Base-by-base conservation (phyloP, 2,888 invertebrate species). In the Leptinotarsa haldemani region DNA sequence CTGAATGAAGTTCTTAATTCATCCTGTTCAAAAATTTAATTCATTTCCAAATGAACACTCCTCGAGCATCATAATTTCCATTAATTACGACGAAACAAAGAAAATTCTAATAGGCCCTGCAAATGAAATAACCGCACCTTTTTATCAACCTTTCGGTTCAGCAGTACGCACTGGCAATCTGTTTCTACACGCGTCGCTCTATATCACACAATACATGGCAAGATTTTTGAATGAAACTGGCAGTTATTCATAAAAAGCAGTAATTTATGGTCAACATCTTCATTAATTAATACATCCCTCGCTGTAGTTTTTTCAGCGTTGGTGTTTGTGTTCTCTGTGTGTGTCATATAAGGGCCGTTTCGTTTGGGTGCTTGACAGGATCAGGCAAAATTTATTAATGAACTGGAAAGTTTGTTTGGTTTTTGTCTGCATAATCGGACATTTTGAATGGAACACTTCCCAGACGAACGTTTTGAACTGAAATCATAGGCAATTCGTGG, bases 201-300 rank as follows among this genome's bases (percentile, higher is more conserved):
- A 40, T 30, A 30, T 53, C 40, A 52, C 67, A 53, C 53, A n/a
- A 18, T 30, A 53, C 40, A 22, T 53, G 53, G 18, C 53, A 53
- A 67, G 30, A 53, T 56, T 67, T 66, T 53, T 20, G 53, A 52
- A 67, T 67, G 67, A 67, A 67, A 67, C 52, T 67, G 67, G 40
- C 67, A 67, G 67, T n/a, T 52, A 53, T 16, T 30, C 40, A 53
- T 56, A 53, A 52, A 52, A 40, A 53, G 30, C 52, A 18, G 48
- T 67, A 40, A 67, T 67, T 67, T 53, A 67, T 67, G 67, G 53
- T 40, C 18, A 18, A 40, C 30, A 25, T 67, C 53, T 67, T 53
- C 40, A 67, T 67, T 67, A 67, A 67, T 67, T 67, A 67, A 56
- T 61, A 61, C 15, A 61, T 25, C n/a, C 16, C 40, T 3, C 18